These are phyloP conservation scores for Mimumesa dahlbomi DNA, from an alignment of 2,888 invertebrate genomes.

Conservation along the genomic window DNA sequence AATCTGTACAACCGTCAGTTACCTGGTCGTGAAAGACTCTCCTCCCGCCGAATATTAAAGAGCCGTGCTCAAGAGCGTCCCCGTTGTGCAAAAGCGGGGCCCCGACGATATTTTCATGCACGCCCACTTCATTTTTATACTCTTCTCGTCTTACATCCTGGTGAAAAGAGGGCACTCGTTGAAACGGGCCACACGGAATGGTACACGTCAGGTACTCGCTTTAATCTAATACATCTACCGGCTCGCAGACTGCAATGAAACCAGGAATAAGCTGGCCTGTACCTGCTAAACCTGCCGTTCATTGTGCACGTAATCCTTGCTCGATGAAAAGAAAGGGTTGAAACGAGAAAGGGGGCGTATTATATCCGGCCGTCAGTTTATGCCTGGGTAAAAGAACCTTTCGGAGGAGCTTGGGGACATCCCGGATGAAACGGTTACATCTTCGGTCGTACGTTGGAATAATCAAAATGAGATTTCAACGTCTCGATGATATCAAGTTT, in stretches of 20 bases:
- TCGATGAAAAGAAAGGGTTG: constrained; percentile 26
- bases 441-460: no score
- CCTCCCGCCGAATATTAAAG: constrained; percentile 51
- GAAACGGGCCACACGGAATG: constrained; percentile 26
- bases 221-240: constrained; percentile 30
- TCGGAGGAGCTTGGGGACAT: constrained; percentile 12
- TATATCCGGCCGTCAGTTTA: constrained; percentile 40
- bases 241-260: constrained; percentile 27
- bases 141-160: constrained; percentile 56
- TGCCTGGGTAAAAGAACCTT: constrained; percentile 4
- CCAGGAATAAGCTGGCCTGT: constrained; percentile 18
- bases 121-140: constrained; percentile 64
- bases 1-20: constrained; percentile 50
- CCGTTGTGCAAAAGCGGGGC: constrained; percentile 20
- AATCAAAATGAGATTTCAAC: no score
- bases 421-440: constrained; percentile 13
- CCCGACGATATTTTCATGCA: constrained; percentile 63
- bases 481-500: no score
- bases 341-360: constrained; percentile 33
- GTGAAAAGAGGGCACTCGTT: constrained; percentile 52
- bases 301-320: constrained; percentile 32
- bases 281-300: constrained; percentile 53
- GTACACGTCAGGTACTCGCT: constrained; percentile 19
- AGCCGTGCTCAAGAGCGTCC: not conserved
- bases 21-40: constrained; percentile 29